These are phyloP conservation scores for Drosophila quasianomalipes DNA, from an alignment of 2,888 invertebrate genomes.

Conservation along the genomic window DNA sequence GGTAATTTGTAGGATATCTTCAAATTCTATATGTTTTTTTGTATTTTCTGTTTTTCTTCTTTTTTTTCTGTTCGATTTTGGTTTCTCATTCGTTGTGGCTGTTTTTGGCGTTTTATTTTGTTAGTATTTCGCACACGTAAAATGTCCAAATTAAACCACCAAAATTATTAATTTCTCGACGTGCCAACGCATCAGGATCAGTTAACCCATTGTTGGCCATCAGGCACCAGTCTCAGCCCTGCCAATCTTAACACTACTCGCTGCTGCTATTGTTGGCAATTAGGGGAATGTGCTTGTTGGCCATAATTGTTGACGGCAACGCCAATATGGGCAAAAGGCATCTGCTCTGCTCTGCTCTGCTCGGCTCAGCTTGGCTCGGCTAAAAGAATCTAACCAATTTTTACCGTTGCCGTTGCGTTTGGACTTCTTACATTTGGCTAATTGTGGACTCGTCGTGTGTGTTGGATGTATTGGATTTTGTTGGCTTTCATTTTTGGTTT, in stretches of 20 bases:
- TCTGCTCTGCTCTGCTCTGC: background rate
- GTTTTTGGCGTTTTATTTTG: slow-evolving; percentile 27
- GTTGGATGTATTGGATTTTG: slow-evolving; percentile 2
- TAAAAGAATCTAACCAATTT: slow-evolving; percentile 40
- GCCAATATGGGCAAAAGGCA: slow-evolving; percentile 23
- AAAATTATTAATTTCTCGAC: slow-evolving; percentile 71
- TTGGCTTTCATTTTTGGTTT: background rate
- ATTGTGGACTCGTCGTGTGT: slow-evolving; percentile 48
- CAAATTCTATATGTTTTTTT: accelerated
- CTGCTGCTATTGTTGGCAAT: slow-evolving; percentile 46
- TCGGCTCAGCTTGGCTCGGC: background rate
- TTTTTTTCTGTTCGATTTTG: background rate
- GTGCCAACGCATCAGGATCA: slow-evolving; percentile 36
- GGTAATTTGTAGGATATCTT: slow-evolving; percentile 1
- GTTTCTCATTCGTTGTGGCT: slow-evolving; percentile 8
- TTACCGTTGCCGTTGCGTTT: slow-evolving; percentile 14
- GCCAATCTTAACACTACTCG: background rate
- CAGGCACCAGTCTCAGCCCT: background rate
- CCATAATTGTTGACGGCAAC: slow-evolving; percentile 56
- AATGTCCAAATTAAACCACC: slow-evolving; percentile 65
- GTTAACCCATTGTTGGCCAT: slow-evolving; percentile 48
- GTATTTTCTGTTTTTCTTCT: background rate
- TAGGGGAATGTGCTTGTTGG: slow-evolving; percentile 73
- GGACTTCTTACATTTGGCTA: slow-evolving; percentile 62
- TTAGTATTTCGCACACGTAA: slow-evolving; percentile 69